Conservation (phyloP, 2,797 vertebrate species). For the Buphagus erythrorhynchus region DNA sequence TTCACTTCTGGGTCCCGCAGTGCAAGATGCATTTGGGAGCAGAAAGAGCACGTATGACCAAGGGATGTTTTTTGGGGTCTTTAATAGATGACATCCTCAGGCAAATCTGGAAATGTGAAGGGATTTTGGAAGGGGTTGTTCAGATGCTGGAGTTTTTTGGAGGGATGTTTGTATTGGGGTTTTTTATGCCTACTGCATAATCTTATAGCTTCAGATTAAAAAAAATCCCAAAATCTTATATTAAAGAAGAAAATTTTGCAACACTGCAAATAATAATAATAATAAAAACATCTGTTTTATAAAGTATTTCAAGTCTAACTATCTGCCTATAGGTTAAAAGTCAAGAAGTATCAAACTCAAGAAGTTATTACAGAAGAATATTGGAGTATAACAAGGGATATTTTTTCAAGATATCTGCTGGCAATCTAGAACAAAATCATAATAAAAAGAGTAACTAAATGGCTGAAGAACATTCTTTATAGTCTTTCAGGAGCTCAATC, state of each 20-base stretch:
- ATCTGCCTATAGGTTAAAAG: not conserved
- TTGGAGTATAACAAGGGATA: not conserved
- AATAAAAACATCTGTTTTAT: not conserved
- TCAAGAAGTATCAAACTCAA: not conserved
- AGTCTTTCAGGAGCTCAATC: not conserved
- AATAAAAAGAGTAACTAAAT: not conserved
- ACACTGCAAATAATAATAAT: not conserved
- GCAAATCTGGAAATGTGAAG: not conserved
- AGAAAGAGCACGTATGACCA: not conserved
- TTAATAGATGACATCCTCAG: accelerated
- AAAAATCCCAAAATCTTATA: not conserved
- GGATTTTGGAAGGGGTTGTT: not conserved
- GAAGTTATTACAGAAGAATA: not conserved
- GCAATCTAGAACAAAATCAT: not conserved
- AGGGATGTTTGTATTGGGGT: accelerated
- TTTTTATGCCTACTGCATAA: not conserved
- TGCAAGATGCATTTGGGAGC: not conserved
- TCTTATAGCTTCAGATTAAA: not conserved
- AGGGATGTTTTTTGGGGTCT: not conserved
- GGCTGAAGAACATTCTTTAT: not conserved
- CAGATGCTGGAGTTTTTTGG: not conserved
- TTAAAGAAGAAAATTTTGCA: not conserved
- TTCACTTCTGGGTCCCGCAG: no score
- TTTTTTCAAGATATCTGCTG: not conserved
- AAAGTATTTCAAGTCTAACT: not conserved